A percentile compares a stretch with the other conserved stretches of the same genome.
These are phyloP conservation scores for Epiblema foenella DNA, from an alignment of 2,888 invertebrate species.

Conservation along the genomic window DNA sequence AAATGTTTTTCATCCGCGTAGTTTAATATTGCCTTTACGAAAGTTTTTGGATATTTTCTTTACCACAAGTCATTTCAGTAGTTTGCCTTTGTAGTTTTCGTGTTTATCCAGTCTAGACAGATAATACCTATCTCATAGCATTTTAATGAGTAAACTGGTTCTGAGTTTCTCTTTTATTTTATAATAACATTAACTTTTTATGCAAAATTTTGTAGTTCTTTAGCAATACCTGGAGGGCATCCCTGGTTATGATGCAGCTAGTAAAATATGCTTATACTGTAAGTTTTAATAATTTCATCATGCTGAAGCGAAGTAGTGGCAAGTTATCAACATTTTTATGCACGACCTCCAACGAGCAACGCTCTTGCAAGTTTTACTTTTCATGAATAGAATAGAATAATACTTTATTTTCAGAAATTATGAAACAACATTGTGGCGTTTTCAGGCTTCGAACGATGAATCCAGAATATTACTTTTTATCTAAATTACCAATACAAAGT, in stretches of 20 bases:
- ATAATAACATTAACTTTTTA: constrained; percentile 16
- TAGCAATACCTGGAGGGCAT: constrained; percentile 13
- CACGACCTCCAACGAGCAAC: not conserved
- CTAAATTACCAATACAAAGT: too few species aligned
- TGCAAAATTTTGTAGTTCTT: constrained; percentile 10
- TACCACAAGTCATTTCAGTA: not conserved
- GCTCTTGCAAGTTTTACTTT: not conserved
- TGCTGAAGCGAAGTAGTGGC: not conserved
- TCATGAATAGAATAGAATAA: not conserved
- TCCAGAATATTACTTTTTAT: too few species aligned
- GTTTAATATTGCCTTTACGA: constrained; percentile 2
- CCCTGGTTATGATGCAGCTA: constrained; percentile 1
- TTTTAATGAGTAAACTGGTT: constrained; percentile 18
- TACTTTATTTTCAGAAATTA: too few species aligned
- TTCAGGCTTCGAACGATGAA: too few species aligned
- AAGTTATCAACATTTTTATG: not conserved
- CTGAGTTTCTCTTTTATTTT: constrained; percentile 25
- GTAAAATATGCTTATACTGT: not conserved
- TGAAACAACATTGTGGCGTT: too few species aligned
- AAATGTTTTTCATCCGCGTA: too few species aligned
- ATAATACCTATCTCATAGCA: constrained; percentile 30
- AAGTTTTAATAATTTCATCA: constrained; percentile 24
- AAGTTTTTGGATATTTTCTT: not conserved
- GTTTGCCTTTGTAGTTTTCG: constrained; percentile 14
- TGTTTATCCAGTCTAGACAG: constrained; percentile 42